Percentiles rank a stretch among this genome's conserved stretches.
These are phyloP conservation scores for Varanus komodoensis DNA, from an alignment of 2,113 vertebrate genomes.

Conservation along the genomic window DNA sequence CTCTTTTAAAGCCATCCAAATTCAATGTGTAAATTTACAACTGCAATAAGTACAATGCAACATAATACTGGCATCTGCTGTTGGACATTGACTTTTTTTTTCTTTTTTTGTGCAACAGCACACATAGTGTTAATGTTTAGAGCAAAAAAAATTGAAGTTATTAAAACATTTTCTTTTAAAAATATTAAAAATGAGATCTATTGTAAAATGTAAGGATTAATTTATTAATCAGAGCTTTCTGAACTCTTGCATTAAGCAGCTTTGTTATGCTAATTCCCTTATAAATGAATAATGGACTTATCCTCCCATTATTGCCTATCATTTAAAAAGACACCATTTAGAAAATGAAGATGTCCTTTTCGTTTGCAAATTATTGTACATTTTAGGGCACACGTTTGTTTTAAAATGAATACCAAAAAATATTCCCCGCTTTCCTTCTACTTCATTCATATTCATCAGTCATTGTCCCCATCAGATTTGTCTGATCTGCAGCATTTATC, in stretches of 20 bases:
- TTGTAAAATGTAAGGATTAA: conserved; percentile 79
- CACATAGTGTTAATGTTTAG: conserved; percentile 69
- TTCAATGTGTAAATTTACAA: no score
- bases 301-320: conserved; percentile 78
- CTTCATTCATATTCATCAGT: conserved; percentile 39
- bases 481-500: background rate
- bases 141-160: conserved; percentile 39
- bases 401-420: conserved; percentile 64
- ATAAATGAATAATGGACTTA: conserved; percentile 80
- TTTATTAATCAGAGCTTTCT: conserved; percentile 82
- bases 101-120: background rate
- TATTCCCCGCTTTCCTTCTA: conserved; percentile 15
- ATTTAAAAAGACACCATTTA: conserved; percentile 76
- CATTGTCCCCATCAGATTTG: conserved; percentile 54
- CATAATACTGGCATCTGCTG: background rate
- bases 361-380: conserved; percentile 68
- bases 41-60: background rate
- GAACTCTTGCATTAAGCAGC: conserved; percentile 76
- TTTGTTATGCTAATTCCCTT: conserved; percentile 83
- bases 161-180: conserved; percentile 61
- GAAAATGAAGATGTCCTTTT: conserved; percentile 78
- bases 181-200: conserved; percentile 68
- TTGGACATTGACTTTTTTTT: background rate
- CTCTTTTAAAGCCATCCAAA: no score
- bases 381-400: conserved; percentile 58